Percentiles rank a stretch among this genome's conserved stretches.
Evolutionary conservation across 2,888 invertebrate genomes (phyloP).

Genomic region (Chesias legatella): DNA sequence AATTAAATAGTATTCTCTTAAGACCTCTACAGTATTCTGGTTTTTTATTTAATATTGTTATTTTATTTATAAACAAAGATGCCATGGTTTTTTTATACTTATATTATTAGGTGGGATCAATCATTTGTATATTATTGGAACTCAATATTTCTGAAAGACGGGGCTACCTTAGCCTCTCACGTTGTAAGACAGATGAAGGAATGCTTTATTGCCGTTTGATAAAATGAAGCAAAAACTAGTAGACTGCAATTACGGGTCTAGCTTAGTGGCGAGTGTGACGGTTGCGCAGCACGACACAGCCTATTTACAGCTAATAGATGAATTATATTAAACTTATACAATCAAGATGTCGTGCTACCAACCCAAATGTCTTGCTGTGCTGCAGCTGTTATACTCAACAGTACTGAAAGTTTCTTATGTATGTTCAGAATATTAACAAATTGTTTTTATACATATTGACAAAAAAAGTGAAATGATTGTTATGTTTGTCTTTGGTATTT

Average conservation of each 20-base stretch:
- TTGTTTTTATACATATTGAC: slow-evolving; percentile 17
- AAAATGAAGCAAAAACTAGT: slow-evolving; percentile 26
- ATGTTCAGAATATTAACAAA: slow-evolving; percentile 26
- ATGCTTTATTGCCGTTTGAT: slow-evolving; percentile 26
- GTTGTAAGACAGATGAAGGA: slow-evolving; percentile 22
- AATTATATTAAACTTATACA: slow-evolving; percentile 18
- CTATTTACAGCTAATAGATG: slow-evolving; percentile 19
- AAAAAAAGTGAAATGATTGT: slow-evolving; percentile 22
- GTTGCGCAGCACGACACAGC: slow-evolving; percentile 26
- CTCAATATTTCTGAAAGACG: too few relatives aligned
- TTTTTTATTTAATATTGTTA: too few relatives aligned
- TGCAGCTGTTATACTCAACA: slow-evolving; percentile 24
- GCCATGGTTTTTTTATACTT: too few relatives aligned
- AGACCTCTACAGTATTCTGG: too few relatives aligned
- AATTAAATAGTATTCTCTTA: too few relatives aligned
- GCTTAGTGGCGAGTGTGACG: slow-evolving; percentile 33
- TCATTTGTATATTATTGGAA: too few relatives aligned
- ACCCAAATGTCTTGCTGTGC: slow-evolving; percentile 17
- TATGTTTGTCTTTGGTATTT: slow-evolving; percentile 26
- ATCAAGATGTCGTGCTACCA: slow-evolving; percentile 22
- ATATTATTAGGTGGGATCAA: too few relatives aligned
- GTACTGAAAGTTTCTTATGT: slow-evolving; percentile 28
- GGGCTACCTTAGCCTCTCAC: slow-evolving; percentile 4
- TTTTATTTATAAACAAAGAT: too few relatives aligned
- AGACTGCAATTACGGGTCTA: slow-evolving; percentile 48